phyloP scores from a whole-genome alignment of 2,113 vertebrate genomes.

The Antennarius striatus region DNA sequence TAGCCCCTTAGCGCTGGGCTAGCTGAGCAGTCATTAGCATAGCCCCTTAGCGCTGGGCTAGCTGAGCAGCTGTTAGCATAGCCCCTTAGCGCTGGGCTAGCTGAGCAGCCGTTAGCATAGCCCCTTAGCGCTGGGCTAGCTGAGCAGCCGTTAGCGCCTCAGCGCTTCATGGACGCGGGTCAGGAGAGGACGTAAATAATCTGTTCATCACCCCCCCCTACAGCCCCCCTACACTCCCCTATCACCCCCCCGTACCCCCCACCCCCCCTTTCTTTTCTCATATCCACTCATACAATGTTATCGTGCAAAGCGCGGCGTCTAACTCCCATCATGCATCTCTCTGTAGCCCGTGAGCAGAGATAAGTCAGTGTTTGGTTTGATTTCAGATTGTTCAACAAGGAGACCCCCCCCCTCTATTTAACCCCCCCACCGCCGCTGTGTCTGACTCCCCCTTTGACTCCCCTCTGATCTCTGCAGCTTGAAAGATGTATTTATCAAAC shows the following conservation, averaged over 20 bases:
- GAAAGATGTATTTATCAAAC: conserved; percentile 76
- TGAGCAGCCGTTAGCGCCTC: too few species aligned
- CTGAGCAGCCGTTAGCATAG: too few species aligned
- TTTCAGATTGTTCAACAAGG: conserved; percentile 27
- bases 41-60: too few species aligned
- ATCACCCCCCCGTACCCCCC: too few species aligned
- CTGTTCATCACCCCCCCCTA: not conserved
- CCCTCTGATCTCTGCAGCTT: conserved; percentile 38
- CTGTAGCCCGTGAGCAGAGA: not conserved
- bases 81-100: too few species aligned
- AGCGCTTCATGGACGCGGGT: too few species aligned
- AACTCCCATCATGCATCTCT: not conserved
- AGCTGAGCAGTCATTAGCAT: too few species aligned
- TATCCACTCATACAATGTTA: not conserved
- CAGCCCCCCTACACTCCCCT: too few species aligned
- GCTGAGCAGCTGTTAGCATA: too few species aligned
- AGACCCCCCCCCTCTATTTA: not conserved
- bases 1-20: too few species aligned
- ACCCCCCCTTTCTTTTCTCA: not conserved
- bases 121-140: too few species aligned
- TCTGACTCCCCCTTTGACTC: not conserved
- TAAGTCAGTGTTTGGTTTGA: conserved; percentile 20
- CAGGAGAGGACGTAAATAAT: not conserved
- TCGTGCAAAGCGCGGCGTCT: not conserved
- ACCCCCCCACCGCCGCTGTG: not conserved